Evolutionary conservation across 2,888 invertebrate species (phyloP), one percentile per base, ranked within the genome.

Genomic region (Drosophila colorata): DNA sequence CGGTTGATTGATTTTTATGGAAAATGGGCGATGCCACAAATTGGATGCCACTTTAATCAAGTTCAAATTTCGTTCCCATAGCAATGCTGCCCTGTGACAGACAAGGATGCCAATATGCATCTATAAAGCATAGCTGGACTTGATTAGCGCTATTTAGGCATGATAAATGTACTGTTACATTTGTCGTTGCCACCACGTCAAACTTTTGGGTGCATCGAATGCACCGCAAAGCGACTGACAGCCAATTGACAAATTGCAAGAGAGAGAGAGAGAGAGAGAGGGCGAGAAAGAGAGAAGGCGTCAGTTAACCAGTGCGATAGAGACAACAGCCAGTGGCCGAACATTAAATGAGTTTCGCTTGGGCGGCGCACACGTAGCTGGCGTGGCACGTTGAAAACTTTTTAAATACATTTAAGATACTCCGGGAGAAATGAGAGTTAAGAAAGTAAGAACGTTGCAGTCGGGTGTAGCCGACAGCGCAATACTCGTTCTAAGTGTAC

Each of bases 131-230:
- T 44, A 65, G 52, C 59, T 46, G 59, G 69, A 86, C 71, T 77
- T 86, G 86, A 85, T 82, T 79, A 70, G 72, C 65, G 57, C 65
- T 65, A 66, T 80, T 82, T 82, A 52, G 83, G 51, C 72, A 72
- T 76, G 69, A 80, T 80, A 80, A 83, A 80, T 80, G 71, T 66
- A 49, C 52, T 64, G 59, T 59, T 59, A 58, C 49, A 65, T 55
- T 67, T 58, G 64, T 44, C 52, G 41, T 52, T 52, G 43, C 11
- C 38, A 47, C 33, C 20, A 28, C 14, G 33, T 41, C 51, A 61
- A 69, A 60, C 51, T 66, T 73, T 41, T 57, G 47, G 35, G 28
- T 44, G 20, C 58, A 64, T 71, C 73, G 64, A 77, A 66, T 63
- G 66, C 74, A 71, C 44, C 60, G 52, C 56, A 33, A 31, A 38